Base-by-base conservation (phyloP, 2,888 invertebrate genomes). In the Stenodera caucasica region DNA sequence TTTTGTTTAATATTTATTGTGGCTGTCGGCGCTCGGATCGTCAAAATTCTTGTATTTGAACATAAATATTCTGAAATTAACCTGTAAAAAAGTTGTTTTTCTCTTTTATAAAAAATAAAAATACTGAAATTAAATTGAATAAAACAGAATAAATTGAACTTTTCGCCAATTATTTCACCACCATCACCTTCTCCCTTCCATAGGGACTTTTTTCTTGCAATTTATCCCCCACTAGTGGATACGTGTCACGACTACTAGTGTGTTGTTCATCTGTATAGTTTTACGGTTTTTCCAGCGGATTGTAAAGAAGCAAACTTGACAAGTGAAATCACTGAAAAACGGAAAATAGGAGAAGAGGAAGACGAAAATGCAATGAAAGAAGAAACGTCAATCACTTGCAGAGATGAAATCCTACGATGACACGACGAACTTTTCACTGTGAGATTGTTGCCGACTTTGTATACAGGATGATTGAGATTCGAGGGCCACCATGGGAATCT, bases 211-310 rank as follows among this genome's bases (percentile, higher is more conserved):
- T 63, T 57, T 57, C 40, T n/a, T n/a, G 63, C 63, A 63, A 63
- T 63, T 63, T 63, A 58, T 58, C 55, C 52, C 52, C 21, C 40
- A n/a, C 18, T 40, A 40, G 15, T 53, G 55, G 57, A 53, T 70
- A 75, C 75, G 76, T 75, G 76, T 70, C 58, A 53, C 58, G 74
- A 73, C 70, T 75, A 66, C n/a, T n/a, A n/a, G 69, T 67, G 66
- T 72, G 68, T 58, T 61, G 61, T 61, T 64, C 61, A 59, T 61
- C 64, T 61, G 64, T 64, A 68, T n/a, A n/a, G 67, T 65, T 69
- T 65, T 18, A 40, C 37, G 37, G 2, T 15, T 18, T 7, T 40
- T 18, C 18, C 1, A 15, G 15, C 18, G 37, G 2, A 40, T 18
- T 60, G 59, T 64, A 72, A 70, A 74, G 69, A 74, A 75, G 73